These are phyloP conservation scores for Vicugna pacos DNA, from an alignment of 2,113 vertebrate species.

Conservation along the genomic window DNA sequence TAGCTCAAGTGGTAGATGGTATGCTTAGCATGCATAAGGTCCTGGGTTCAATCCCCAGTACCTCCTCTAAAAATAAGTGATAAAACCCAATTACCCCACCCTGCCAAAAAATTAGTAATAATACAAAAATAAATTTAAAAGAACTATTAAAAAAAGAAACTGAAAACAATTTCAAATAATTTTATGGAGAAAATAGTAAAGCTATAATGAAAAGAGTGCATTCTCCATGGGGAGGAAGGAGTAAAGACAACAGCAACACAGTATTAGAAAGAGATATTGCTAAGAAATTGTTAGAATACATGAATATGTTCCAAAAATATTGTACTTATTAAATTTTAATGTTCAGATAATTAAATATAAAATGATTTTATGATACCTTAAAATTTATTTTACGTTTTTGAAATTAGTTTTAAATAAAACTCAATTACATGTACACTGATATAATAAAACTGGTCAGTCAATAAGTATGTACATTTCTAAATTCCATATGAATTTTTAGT, in stretches of 20 bases:
- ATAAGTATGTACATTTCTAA: neutral
- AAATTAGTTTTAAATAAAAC: neutral
- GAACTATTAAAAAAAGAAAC: no score
- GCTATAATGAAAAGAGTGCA: neutral
- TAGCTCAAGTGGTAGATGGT: no score
- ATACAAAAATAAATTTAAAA: no score
- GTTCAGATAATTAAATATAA: neutral
- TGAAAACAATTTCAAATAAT: neutral
- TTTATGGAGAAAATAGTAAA: neutral
- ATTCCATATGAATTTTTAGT: neutral
- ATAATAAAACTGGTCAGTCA: neutral
- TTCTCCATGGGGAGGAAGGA: neutral
- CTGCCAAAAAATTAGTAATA: no score
- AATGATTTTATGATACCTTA: neutral
- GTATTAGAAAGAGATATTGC: neutral
- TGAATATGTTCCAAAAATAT: neutral
- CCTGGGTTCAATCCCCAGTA: no score
- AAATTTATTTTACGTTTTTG: neutral
- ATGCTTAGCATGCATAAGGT: no score
- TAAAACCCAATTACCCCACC: no score
- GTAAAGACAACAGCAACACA: neutral
- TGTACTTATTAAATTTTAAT: neutral
- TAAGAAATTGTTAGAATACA: conserved; percentile 16
- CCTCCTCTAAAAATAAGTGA: no score
- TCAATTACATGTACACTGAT: neutral